Evolutionary conservation across 2,113 vertebrate genomes (phyloP), one percentile per base, ranked within the genome.

Genomic region (Anthoscopus minutus): DNA sequence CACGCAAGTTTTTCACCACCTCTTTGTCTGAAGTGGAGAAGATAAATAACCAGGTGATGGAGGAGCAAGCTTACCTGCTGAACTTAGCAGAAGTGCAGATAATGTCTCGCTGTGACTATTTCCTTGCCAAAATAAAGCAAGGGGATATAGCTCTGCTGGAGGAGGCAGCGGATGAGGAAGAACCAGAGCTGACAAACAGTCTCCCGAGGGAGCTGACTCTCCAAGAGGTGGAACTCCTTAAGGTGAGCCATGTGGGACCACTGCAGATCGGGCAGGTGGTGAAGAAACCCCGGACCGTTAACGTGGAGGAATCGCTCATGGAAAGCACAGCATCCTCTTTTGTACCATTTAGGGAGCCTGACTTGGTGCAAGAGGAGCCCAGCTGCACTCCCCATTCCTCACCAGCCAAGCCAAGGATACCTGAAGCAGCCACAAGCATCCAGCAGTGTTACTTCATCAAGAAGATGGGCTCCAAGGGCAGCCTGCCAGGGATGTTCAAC

Each of bases 401-500:
- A 1, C 99, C 99, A 5, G 97, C 98, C 45, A 99, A 95, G 94
- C 98, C 94, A 18, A 96, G 73, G 94, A 82, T 97, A n/a, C 86
- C 97, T 0, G 98, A 98, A 92, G 62, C 97, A 2, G 87, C 96
- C 8, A n/a, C 97, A 0, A 98, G 96, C 23, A 97, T 98, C 30
- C 98, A 98, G 81, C 98, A 98, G 57, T 99, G 99, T 91, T 97
- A 99, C 94, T 99, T 99, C 85, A 98, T 99, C 73, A 99, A 98
- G 96, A 99, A 98, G 98, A 99, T 99, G 99, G 99, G 99, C 53
- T 98, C 98, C 76, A 99, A 99, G 89, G 99, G 99, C 67, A 98
- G 98, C 95, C 97, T 99, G 8, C 98, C 99, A 0, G 99, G 99
- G 65, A 99, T 99, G 98, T 99, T 99, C 89, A 99, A 99, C 84